Evolutionary conservation across 2,113 vertebrate species (phyloP).

Genomic region (Scalopus aquaticus): DNA sequence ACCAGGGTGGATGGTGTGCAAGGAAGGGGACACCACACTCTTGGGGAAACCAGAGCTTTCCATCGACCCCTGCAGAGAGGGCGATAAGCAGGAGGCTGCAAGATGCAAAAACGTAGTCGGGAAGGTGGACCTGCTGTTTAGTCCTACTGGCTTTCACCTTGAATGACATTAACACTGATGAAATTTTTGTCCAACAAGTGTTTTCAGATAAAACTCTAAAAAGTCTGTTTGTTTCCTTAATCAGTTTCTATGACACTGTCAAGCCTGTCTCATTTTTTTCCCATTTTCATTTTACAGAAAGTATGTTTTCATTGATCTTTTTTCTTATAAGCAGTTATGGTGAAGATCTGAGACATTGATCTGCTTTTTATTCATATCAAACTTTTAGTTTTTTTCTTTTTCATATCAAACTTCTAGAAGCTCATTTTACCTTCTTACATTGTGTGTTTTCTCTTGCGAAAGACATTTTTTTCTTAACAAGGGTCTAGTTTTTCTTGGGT

Average conservation of each 20-base stretch:
- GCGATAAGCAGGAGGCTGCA: not conserved
- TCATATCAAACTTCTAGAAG: not conserved
- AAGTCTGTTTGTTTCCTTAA: not conserved
- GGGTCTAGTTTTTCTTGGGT: not conserved
- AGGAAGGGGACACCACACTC: not conserved
- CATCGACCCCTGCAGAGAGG: not conserved
- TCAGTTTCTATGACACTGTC: not conserved
- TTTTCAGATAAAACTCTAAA: not conserved
- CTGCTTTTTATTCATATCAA: not conserved
- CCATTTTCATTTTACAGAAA: not conserved
- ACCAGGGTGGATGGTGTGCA: not conserved
- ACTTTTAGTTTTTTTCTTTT: not conserved
- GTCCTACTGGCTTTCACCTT: accelerated
- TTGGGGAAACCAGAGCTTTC: not conserved
- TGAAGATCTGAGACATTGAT: not conserved
- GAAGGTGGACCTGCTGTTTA: accelerated
- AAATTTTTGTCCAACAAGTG: not conserved
- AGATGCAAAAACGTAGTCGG: not conserved
- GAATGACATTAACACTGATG: accelerated
- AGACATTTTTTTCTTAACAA: not conserved
- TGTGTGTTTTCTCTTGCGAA: not conserved
- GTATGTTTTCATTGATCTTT: not conserved
- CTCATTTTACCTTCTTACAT: not conserved
- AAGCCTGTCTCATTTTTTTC: not conserved
- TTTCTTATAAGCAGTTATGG: not conserved